Conservation (phyloP, 2,797 vertebrate genomes). For the Chrysocyon brachyurus region DNA sequence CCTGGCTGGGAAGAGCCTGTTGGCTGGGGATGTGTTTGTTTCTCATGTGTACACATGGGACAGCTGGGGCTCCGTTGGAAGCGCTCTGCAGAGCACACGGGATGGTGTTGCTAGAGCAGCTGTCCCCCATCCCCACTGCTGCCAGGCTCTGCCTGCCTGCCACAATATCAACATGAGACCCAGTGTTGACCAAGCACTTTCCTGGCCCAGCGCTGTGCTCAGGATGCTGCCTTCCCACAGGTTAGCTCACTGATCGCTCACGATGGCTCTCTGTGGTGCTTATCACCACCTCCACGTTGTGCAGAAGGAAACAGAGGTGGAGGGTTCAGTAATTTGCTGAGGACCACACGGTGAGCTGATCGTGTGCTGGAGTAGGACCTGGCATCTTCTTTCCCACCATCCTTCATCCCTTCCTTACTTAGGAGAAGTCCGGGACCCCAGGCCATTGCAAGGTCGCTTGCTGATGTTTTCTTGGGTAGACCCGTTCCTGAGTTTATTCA, state of each 20-base stretch:
- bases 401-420: neutral
- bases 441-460: neutral
- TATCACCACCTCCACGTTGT: neutral
- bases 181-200: neutral
- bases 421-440: neutral
- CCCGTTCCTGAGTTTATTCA: neutral
- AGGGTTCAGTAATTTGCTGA: neutral
- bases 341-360: neutral
- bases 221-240: neutral
- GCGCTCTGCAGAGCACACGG: neutral
- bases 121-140: neutral
- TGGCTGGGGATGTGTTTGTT: conserved; percentile 49
- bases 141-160: neutral
- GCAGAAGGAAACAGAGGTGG: neutral
- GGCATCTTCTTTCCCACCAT: neutral
- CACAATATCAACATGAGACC: neutral
- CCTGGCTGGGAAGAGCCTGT: rapidly evolving
- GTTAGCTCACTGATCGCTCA: neutral
- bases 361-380: neutral
- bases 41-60: conserved; percentile 28
- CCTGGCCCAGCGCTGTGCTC: rapidly evolving
- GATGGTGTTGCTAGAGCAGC: neutral
- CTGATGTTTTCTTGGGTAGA: neutral
- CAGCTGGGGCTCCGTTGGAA: conserved; percentile 60
- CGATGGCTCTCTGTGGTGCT: rapidly evolving